These are phyloP conservation scores for Etheostoma cragini DNA, from an alignment of 2,113 vertebrate genomes.

Conservation along the genomic window DNA sequence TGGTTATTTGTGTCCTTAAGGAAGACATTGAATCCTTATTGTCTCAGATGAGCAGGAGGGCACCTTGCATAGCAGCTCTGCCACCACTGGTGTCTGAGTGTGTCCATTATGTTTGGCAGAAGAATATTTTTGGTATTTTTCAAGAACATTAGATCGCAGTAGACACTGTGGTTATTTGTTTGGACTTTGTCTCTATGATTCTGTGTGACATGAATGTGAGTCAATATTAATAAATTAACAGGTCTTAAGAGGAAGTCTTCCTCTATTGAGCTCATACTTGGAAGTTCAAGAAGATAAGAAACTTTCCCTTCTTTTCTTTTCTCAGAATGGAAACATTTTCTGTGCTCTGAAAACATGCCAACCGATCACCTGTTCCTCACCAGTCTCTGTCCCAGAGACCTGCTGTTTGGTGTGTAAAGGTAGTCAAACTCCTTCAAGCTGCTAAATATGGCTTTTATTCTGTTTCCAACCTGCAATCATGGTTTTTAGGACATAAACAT, in stretches of 20 bases:
- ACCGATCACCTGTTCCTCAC: conserved; percentile 86
- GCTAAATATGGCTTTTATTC: background rate
- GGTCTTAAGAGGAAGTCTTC: background rate
- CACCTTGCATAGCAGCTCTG: background rate
- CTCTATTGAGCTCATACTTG: background rate
- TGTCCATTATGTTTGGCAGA: background rate
- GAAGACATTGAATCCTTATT: background rate
- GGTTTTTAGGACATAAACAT: background rate
- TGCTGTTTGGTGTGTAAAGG: conserved; percentile 95
- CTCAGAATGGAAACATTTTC: conserved; percentile 94
- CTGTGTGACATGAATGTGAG: background rate
- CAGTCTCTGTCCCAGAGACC: conserved; percentile 84
- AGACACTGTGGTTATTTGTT: background rate
- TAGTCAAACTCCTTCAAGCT: conserved; percentile 70
- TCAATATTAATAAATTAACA: background rate
- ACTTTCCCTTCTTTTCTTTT: conserved; percentile 7
- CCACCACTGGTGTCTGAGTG: background rate
- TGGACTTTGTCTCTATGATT: background rate
- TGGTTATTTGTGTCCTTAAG: background rate
- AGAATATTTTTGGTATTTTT: background rate
- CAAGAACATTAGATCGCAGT: background rate
- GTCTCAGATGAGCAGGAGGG: background rate
- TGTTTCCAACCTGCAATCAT: conserved; percentile 21
- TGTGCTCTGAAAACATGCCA: conserved; percentile 93
- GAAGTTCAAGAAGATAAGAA: background rate